A percentile compares a stretch with the other conserved stretches of the same genome.
These are phyloP conservation scores for Ligdia adustata DNA, from an alignment of 2,888 invertebrate species.

Conservation along the genomic window DNA sequence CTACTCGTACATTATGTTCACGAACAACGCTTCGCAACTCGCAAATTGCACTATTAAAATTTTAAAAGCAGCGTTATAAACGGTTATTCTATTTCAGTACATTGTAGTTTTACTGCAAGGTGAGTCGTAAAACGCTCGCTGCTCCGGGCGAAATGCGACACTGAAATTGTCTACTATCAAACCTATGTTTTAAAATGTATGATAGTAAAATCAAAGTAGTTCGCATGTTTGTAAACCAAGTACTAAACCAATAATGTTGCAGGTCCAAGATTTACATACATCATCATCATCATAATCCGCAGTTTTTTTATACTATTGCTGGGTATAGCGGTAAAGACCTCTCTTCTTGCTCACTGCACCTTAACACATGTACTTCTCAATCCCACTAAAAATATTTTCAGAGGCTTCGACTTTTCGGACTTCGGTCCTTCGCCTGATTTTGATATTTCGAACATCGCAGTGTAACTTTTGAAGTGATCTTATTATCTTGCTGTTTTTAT, in stretches of 20 bases:
- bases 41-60: slow-evolving; percentile 68
- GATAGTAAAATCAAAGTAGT: slow-evolving; percentile 8
- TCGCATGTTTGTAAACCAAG: slow-evolving; percentile 8
- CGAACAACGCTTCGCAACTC: slow-evolving; percentile 53
- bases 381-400: too few relatives aligned
- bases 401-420: too few relatives aligned
- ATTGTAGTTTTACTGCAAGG: slow-evolving; percentile 59
- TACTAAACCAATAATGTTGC: slow-evolving; percentile 3
- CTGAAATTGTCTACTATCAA: slow-evolving; percentile 23
- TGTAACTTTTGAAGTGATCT: too few relatives aligned
- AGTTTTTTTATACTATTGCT: too few relatives aligned
- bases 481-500: too few relatives aligned
- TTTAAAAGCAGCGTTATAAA: slow-evolving; percentile 64
- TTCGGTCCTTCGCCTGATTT: too few relatives aligned
- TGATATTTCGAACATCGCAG: too few relatives aligned
- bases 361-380: too few relatives aligned
- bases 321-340: too few relatives aligned
- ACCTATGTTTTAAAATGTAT: slow-evolving; percentile 16
- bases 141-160: slow-evolving; percentile 41
- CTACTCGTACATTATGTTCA: too few relatives aligned
- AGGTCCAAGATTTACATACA: not conserved
- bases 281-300: too few relatives aligned
- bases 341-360: too few relatives aligned
- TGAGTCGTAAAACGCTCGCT: slow-evolving; percentile 58
- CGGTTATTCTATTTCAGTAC: slow-evolving; percentile 54